Conservation (phyloP, 2,113 vertebrate species). For the Prunella himalayana region DNA sequence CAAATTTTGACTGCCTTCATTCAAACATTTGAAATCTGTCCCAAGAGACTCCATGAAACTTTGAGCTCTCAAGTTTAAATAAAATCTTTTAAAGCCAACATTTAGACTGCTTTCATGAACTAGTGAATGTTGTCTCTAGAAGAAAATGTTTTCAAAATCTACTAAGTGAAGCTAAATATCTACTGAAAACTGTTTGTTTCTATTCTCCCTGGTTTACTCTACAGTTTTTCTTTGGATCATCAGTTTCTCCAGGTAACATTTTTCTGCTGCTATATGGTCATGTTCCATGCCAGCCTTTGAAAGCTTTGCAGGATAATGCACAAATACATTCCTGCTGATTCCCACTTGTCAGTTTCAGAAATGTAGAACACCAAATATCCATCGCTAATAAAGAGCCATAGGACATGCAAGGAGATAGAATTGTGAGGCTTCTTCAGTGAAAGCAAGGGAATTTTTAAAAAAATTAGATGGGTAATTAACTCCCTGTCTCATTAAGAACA, state of each 20-base stretch:
- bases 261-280: neutral
- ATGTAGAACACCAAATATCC: neutral
- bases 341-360: neutral
- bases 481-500: slow-evolving; percentile 35
- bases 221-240: neutral
- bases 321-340: neutral
- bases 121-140: neutral
- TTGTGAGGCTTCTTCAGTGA: neutral
- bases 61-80: too few species aligned
- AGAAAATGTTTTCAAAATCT: neutral
- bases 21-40: too few species aligned
- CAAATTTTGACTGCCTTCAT: too few species aligned
- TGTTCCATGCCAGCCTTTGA: neutral
- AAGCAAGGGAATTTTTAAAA: neutral
- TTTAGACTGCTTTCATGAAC: neutral
- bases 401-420: neutral
- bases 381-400: neutral
- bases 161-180: neutral
- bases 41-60: too few species aligned
- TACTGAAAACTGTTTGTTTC: neutral
- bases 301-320: neutral
- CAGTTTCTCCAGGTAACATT: neutral
- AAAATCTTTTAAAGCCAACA: neutral
- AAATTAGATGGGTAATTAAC: slow-evolving; percentile 49
- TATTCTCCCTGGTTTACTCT: neutral